Evolutionary conservation across 2,113 vertebrate genomes (phyloP), one percentile per base, ranked within the genome.

Genomic region (Delphinus delphis): DNA sequence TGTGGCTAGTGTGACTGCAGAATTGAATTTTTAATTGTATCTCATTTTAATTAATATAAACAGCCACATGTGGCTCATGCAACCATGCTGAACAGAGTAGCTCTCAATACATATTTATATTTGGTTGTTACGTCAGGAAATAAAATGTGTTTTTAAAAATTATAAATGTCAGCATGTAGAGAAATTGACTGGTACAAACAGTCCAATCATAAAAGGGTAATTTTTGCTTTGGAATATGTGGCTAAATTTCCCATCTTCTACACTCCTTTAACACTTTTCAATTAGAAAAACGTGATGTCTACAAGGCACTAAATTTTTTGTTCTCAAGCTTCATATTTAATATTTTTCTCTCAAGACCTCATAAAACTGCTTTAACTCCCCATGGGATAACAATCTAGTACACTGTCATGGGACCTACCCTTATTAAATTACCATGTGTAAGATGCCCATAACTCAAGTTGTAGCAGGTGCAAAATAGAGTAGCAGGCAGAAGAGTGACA

Each of bases 391-490:
- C 71, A 50, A 85, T 91, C 77, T 71, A 63, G 38, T 53, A 74
- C 26, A 79, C 68, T 87, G 58, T 89, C 93, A 68, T 92, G 80
- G 67, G 83, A 95, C 60, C 92, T 92, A 95, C 95, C 96, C 96
- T 97, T 98, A 97, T 97, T 97, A 93, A 97, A 95, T 97, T 97
- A 97, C 95, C 84, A 85, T 77, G 86, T 96, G 83, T 70, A 87
- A 97, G 95, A 90, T 73, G 67, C 13, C 60, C 70, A 65, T 90
- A 97, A 85, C 96, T 97, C 93, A 97, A 92, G 89, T 41, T 92
- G 92, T 84, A 98, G 96, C 98, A 97, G 98, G 95, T 98, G 97
- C 96, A 97, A 95, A 96, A 62, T 4, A 93, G 60, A 95, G 70
- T 60, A 76, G 70, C 70, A 21, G 47, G 47, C 14, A 0, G 67